phyloP scores from a whole-genome alignment of 2,113 vertebrate species.

The Ceyx melanurus region DNA sequence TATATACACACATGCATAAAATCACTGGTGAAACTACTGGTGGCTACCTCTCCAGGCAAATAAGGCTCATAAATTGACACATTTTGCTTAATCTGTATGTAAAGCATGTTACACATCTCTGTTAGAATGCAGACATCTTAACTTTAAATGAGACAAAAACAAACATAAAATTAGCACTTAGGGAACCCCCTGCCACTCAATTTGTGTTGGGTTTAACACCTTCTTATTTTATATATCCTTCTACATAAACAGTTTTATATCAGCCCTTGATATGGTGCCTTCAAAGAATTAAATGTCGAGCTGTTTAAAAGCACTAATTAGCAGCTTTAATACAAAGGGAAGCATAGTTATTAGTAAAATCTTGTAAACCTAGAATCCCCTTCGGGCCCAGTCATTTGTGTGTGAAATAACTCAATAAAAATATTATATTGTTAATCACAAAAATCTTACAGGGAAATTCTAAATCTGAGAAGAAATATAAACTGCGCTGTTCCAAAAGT shows the following conservation, averaged over 20 bases:
- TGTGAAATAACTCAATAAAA: conserved; percentile 74
- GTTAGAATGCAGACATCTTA: conserved; percentile 71
- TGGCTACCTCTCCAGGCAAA: conserved; percentile 63
- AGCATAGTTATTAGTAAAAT: conserved; percentile 73
- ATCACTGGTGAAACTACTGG: conserved; percentile 36
- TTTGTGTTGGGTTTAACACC: conserved; percentile 78
- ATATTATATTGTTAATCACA: conserved; percentile 74
- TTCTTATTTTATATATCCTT: conserved; percentile 76
- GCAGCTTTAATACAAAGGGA: conserved; percentile 71
- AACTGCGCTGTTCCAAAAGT: conserved; percentile 63
- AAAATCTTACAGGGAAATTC: conserved; percentile 69
- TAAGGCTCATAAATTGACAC: conserved; percentile 64
- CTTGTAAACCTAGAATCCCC: conserved; percentile 74
- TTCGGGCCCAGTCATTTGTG: conserved; percentile 64
- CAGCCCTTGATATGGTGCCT: conserved; percentile 70
- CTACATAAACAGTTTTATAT: conserved; percentile 80
- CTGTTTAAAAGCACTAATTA: conserved; percentile 81
- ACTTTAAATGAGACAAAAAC: conserved; percentile 76
- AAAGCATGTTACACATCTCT: conserved; percentile 49
- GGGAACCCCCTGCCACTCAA: conserved; percentile 70
- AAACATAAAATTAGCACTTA: conserved; percentile 81
- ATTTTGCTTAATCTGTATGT: conserved; percentile 72
- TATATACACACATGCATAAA: background rate
- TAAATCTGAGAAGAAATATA: conserved; percentile 67
- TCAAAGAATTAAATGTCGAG: conserved; percentile 73